Conservation (phyloP, 23 tunicate species). For the Ascidia mentula region DNA sequence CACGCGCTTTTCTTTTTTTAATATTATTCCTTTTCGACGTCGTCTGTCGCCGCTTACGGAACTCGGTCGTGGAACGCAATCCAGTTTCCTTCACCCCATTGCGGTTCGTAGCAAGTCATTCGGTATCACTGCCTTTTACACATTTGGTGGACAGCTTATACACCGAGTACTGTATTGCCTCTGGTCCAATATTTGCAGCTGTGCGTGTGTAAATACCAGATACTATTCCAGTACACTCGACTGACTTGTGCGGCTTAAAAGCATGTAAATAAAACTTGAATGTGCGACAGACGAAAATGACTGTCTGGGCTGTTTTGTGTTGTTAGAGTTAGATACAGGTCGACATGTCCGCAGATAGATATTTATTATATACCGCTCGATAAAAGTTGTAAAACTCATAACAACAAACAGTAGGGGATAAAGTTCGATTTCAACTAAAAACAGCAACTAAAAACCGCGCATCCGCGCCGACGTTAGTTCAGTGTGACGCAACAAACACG, state of each 20-base stretch:
- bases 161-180: neutral
- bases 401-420: no score
- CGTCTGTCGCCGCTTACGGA: neutral
- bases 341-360: no score
- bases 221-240: neutral
- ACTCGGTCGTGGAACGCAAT: neutral
- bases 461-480: no score
- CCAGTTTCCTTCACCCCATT: neutral
- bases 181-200: no score
- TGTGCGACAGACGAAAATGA: slow-evolving; percentile 7
- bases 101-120: neutral
- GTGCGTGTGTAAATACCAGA: neutral
- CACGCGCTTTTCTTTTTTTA: neutral
- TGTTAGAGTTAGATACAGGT: no score
- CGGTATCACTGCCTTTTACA: neutral
- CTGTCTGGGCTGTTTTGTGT: no score
- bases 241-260: neutral
- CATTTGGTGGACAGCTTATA: neutral
- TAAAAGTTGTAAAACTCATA: no score
- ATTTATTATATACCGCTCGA: no score
- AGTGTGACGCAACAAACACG: no score
- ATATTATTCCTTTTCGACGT: neutral
- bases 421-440: no score
- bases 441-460: no score
- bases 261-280: neutral